Base-by-base conservation (phyloP, 2,113 vertebrate species). In the Pao palembangensis region DNA sequence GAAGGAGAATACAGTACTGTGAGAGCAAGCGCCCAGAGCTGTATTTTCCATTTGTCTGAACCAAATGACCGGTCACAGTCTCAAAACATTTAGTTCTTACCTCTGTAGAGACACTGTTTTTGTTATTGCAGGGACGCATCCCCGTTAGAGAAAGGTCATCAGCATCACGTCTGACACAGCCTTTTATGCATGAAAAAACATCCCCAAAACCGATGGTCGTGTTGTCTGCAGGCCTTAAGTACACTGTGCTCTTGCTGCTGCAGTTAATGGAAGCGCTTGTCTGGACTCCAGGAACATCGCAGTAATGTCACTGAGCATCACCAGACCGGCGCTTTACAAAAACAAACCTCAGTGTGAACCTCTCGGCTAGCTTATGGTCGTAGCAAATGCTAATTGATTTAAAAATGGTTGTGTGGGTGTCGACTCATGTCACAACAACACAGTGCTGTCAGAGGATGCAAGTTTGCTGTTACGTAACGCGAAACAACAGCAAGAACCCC, bases 261-360 rank as follows among this genome's bases (percentile, higher is more conserved):
- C 4, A 62, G 58, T 78, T 64, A 53, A n/a, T n/a, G n/a, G n/a
- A n/a, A 49, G 38, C 64, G 42, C 42, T 16, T 44, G 59, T 73
- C 65, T 64, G 60, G 15, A 1, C 38, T 23, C 48, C 34, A 14
- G 55, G 54, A 64, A 76, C 67, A 77, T 67, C 0, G 55, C 50
- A 61, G 50, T 68, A 73, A 73, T 73, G 61, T 71, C 67, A 71
- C 66, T 69, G 55, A 64, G 56, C 71, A 69, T 70, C 58, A 67
- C 59, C 66, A 7, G 15, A 61, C 49, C 61, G 62, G 43, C 55
- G 34, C 61, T 62, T 57, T 51, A 41, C 41, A 8, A 38, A 38
- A 38, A 12, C 34, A 11, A 10, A 38, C 34, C 34, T 8, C 34
- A 12, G 34, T 8, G 34, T 12, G 8, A 38, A 12, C 1, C 34